Base-by-base conservation (phyloP, 2,797 vertebrate species). In the Psittacula derbiana region DNA sequence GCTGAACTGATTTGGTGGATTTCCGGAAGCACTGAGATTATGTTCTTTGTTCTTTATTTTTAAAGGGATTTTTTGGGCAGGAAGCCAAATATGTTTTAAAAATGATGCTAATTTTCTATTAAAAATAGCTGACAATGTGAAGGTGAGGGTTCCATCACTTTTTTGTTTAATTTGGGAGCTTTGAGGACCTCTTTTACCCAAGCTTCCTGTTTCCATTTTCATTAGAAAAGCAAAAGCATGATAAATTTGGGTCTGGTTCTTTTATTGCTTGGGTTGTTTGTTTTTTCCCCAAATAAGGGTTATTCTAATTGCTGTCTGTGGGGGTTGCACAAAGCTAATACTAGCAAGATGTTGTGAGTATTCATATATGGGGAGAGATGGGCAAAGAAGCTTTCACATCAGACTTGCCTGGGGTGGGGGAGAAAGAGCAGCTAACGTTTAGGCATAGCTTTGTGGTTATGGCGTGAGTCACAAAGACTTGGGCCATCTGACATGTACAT, bases 401-500 rank as follows among this genome's bases (percentile, higher is more conserved):
- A 49, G 31, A 19, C 60, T 87, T 76, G 31, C 57, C 46, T 4
- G 14, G 27, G 23, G 31, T 46, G 28, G 8, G 8, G 20, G 10
- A 36, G 65, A 52, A 85, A 44, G 33, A 57, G 33, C 87, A 60
- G 62, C 78, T 81, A 81, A 67, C 12, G 8, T 69, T 74, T 25
- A 33, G 74, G 40, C 86, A 67, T 82, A 76, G 73, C 73, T 91
- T 36, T 94, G 81, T 80, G 91, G 84, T 91, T 96, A 49, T 91
- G 44, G 38, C 58, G 86, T 94, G 89, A 91, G 49, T 96, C 87
- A 76, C 57, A 83, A 88, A 85, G 93, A 17, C 79, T 71, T 40
- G 8, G 84, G 69, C 79, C 61, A 76, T 94, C 78, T 94, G 95
- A 90, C 69, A 57, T 28, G 21, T 80, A 92, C 81, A 90, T 95